Evolutionary conservation across 2,888 invertebrate genomes (phyloP).

Genomic region (Ochlodes sylvanus): DNA sequence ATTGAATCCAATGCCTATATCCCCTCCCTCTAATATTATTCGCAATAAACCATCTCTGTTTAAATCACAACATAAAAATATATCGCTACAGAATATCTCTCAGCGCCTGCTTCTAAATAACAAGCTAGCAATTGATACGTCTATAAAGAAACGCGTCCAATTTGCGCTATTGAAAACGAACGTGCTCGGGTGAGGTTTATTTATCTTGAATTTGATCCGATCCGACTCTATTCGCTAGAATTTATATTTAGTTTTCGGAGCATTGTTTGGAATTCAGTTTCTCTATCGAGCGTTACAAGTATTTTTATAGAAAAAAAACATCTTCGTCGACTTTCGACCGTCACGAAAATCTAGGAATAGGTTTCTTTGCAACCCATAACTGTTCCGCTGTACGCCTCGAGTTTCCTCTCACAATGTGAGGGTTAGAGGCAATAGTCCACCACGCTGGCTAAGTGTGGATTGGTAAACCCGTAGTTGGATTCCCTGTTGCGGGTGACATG

Average conservation of each 20-base stretch:
- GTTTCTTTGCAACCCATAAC: too few relatives aligned
- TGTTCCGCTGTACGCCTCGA: too few relatives aligned
- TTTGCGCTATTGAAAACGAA: conserved; percentile 23
- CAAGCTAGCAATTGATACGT: conserved; percentile 19
- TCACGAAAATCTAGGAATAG: too few relatives aligned
- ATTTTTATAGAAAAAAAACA: too few relatives aligned
- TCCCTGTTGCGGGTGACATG: too few relatives aligned
- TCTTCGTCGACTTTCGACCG: too few relatives aligned
- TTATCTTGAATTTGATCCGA: conserved; percentile 25
- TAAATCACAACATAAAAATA: not conserved
- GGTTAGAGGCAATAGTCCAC: too few relatives aligned
- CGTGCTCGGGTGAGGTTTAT: conserved; percentile 7
- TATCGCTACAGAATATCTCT: not conserved
- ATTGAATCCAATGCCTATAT: too few relatives aligned
- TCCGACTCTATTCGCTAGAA: not conserved
- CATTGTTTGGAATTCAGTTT: not conserved
- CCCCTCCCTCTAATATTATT: too few relatives aligned
- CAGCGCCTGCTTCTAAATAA: conserved; percentile 14
- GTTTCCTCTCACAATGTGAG: too few relatives aligned
- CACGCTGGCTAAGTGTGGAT: too few relatives aligned
- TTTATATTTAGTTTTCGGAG: conserved; percentile 3
- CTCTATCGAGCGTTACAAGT: not conserved
- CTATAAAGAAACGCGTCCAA: conserved; percentile 25
- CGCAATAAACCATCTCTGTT: not conserved
- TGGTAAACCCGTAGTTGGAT: too few relatives aligned